Evolutionary conservation across 2,888 invertebrate species (phyloP).

Genomic region (Meiosimyza platycephala): DNA sequence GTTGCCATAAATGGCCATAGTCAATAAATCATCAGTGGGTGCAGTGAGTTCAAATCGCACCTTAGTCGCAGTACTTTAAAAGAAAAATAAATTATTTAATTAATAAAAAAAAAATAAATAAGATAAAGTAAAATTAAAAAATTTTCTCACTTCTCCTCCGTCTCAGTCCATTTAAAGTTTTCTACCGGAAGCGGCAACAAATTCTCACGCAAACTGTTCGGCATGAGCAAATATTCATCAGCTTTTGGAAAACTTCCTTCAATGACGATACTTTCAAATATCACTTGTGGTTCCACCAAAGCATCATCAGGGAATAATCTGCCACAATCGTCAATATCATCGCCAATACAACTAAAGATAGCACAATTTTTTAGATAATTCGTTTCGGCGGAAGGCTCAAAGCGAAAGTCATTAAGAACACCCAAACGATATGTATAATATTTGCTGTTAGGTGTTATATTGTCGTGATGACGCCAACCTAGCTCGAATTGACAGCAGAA

Average conservation of each 20-base stretch:
- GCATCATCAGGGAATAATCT: slow-evolving; percentile 40
- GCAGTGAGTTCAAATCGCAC: slow-evolving; percentile 46
- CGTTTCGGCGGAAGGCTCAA: slow-evolving; percentile 62
- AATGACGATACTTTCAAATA: slow-evolving; percentile 51
- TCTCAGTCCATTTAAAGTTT: slow-evolving; percentile 52
- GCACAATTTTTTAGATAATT: slow-evolving; percentile 68
- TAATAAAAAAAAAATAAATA: no score
- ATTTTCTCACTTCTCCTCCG: slow-evolving; percentile 36
- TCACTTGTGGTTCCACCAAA: slow-evolving; percentile 37
- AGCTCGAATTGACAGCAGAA: slow-evolving; percentile 59
- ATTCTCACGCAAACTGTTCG: slow-evolving; percentile 52
- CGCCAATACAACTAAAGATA: slow-evolving; percentile 66
- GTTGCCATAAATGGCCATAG: slow-evolving; percentile 59
- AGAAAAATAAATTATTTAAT: background rate
- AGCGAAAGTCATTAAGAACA: slow-evolving; percentile 67
- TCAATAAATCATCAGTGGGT: slow-evolving; percentile 48
- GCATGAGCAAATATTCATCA: slow-evolving; percentile 51
- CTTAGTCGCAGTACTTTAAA: background rate
- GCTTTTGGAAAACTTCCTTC: slow-evolving; percentile 51
- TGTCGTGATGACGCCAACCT: slow-evolving; percentile 40
- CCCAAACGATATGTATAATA: slow-evolving; percentile 67
- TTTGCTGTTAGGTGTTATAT: background rate
- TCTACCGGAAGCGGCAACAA: slow-evolving; percentile 55
- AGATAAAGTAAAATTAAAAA: no score
- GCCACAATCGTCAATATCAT: slow-evolving; percentile 54